These are phyloP conservation scores for Netelia fuscicornis DNA, from an alignment of 2,888 invertebrate species.

Conservation along the genomic window DNA sequence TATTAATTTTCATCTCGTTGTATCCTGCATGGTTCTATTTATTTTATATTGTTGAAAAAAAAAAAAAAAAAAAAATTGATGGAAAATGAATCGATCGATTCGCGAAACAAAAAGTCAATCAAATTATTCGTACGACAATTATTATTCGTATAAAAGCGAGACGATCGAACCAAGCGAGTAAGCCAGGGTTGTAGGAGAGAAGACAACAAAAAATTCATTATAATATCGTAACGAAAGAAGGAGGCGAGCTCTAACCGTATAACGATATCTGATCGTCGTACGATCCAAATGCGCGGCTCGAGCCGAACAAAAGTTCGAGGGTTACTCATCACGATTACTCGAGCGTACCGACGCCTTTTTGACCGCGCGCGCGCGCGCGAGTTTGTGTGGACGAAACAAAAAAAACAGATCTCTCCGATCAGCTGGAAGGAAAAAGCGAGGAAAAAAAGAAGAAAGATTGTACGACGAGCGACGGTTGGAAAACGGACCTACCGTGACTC, in stretches of 20 bases:
- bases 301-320: slow-evolving; percentile 49
- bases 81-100: too few species aligned
- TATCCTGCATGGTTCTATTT: too few species aligned
- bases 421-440: slow-evolving; percentile 28
- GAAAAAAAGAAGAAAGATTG: slow-evolving; percentile 58
- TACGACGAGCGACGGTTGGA: slow-evolving; percentile 57
- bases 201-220: slow-evolving; percentile 31
- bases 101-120: too few species aligned
- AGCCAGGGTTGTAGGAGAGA: not conserved
- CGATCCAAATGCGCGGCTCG: slow-evolving; percentile 19
- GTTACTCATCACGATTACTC: slow-evolving; percentile 60
- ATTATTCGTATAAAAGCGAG: not conserved
- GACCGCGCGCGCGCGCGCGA: slow-evolving; percentile 29
- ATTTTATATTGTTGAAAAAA: too few species aligned
- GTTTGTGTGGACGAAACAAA: slow-evolving; percentile 40
- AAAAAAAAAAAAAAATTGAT: too few species aligned
- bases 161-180: not conserved
- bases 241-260: slow-evolving; percentile 33
- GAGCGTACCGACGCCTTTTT: slow-evolving; percentile 37
- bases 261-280: slow-evolving; percentile 51
- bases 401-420: slow-evolving; percentile 35
- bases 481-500: slow-evolving; percentile 57
- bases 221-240: slow-evolving; percentile 29
- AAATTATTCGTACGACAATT: too few species aligned
- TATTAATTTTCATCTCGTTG: too few species aligned